Conservation (phyloP, 2,113 vertebrate genomes). For the Sus scrofa region T2T-Sscrofa CM000817.6:165859001-165859500, state of each 20-base stretch:
- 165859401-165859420: neutral
- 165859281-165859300: conserved; percentile 13
- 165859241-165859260: conserved; percentile 27
- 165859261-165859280: conserved; percentile 45
- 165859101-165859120: conserved; percentile 11
- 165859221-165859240: neutral
- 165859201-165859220: neutral
- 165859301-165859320: conserved; percentile 17
- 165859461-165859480: conserved; percentile 43
- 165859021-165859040: neutral
- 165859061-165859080: conserved; percentile 55
- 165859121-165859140: conserved; percentile 32
- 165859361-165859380: conserved; percentile 27
- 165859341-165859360: neutral
- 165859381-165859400: neutral
- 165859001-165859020: conserved; percentile 2
- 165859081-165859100: conserved; percentile 45
- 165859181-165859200: neutral
- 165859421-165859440: neutral
- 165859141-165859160: conserved; percentile 53
- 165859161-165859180: neutral
- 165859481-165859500: neutral
- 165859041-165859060: conserved; percentile 59
- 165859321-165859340: conserved; percentile 13
- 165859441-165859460: conserved; percentile 33